Evolutionary conservation across 1,140 invertebrate species (phyloP).

Genomic region (Watersipora subatra): DNA sequence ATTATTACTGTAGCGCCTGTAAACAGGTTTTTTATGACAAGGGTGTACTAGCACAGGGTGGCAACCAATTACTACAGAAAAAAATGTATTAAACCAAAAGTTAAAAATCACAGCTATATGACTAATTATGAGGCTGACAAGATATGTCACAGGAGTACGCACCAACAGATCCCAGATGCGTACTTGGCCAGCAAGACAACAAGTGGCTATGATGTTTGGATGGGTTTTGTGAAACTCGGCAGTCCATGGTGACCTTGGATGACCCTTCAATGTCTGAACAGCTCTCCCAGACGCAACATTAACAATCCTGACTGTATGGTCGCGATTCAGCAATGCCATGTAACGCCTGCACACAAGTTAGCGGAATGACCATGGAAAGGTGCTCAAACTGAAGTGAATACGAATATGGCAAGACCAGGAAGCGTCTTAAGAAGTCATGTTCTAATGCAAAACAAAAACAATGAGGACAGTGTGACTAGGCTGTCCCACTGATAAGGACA

Average conservation of each 20-base stretch:
- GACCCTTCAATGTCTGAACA: slow-evolving; percentile 61
- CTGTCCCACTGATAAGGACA: too few species aligned
- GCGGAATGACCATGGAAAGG: too few species aligned
- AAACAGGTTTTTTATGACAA: too few species aligned
- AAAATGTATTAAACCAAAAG: too few species aligned
- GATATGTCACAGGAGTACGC: slow-evolving; percentile 34
- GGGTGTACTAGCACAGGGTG: too few species aligned
- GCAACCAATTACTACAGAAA: too few species aligned
- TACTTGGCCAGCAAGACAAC: slow-evolving; percentile 76
- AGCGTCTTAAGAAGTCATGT: background rate
- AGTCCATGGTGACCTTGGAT: slow-evolving; percentile 81
- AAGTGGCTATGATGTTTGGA: slow-evolving; percentile 68
- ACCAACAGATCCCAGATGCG: slow-evolving; percentile 78
- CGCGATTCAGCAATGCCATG: slow-evolving; percentile 77
- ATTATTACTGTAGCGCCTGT: too few species aligned
- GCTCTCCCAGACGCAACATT: slow-evolving; percentile 63
- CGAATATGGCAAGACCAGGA: background rate
- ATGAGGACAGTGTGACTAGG: too few species aligned
- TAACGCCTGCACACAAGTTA: slow-evolving; percentile 51
- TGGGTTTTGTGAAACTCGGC: slow-evolving; percentile 75
- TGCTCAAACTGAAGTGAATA: too few species aligned
- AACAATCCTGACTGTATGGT: slow-evolving; percentile 78
- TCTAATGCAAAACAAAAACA: background rate
- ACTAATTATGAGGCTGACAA: too few species aligned
- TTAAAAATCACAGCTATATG: too few species aligned